These are phyloP conservation scores for Microplitis mediator DNA, from an alignment of 1,140 invertebrate genomes.

Conservation along the genomic window DNA sequence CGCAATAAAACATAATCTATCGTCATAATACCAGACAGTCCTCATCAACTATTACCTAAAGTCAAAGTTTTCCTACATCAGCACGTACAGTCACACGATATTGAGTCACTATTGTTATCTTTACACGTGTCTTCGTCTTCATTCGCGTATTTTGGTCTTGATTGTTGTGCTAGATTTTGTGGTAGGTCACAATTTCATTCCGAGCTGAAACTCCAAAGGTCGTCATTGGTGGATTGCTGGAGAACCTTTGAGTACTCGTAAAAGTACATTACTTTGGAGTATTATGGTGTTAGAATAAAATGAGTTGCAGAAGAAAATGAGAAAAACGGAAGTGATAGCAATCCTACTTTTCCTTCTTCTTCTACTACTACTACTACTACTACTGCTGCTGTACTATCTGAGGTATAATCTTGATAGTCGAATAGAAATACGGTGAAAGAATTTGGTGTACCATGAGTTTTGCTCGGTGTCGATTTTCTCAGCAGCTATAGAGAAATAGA, in stretches of 20 bases:
- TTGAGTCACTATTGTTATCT: neutral
- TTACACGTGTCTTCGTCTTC: too few species aligned
- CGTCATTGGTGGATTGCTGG: neutral
- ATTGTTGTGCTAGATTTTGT: neutral
- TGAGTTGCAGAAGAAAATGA: conserved; percentile 10
- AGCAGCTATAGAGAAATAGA: conserved; percentile 11
- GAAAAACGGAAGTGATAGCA: neutral
- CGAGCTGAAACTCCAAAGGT: conserved; percentile 22
- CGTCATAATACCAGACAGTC: neutral
- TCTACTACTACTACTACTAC: neutral
- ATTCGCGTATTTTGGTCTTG: too few species aligned
- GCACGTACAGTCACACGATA: neutral
- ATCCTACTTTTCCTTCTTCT: neutral
- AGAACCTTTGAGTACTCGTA: conserved; percentile 30
- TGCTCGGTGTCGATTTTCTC: conserved; percentile 25
- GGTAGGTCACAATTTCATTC: conserved; percentile 25
- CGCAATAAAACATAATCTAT: neutral
- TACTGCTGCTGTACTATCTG: neutral
- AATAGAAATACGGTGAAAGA: conserved; percentile 34
- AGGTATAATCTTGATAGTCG: conserved; percentile 41
- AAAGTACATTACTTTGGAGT: conserved; percentile 11
- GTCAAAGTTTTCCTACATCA: neutral
- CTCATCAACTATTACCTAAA: too few species aligned
- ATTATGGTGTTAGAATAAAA: conserved; percentile 7
- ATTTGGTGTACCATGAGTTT: conserved; percentile 31